Evolutionary conservation across 2,113 vertebrate genomes (phyloP), one percentile per base, ranked within the genome.

Genomic region (Vidua chalybeata): DNA sequence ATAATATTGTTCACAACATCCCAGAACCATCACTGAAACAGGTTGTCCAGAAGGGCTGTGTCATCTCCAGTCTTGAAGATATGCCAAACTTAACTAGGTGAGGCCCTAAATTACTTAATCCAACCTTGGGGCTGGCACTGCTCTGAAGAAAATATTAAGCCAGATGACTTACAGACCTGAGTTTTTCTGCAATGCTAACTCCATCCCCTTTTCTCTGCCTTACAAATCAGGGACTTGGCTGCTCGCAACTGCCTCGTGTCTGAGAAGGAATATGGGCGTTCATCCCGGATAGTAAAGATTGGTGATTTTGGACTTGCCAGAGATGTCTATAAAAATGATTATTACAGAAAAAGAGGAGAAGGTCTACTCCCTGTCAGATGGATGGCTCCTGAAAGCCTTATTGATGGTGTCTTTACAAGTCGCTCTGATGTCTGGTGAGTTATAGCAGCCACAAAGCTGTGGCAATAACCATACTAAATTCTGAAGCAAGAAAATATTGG

Each of bases 181-280:
- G 8, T 22, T 69, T 66, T 24, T 88, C 68, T 71, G 52, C 62
- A 83, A 11, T 67, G 15, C 21, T 84, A 55, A 83, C n/a, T 58
- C 37, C 18, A 43, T 84, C 31, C 11, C 82, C n/a, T 72, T n/a
- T 22, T 74, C 51, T 90, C 26, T 83, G 28, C 20, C 83, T 95
- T 96, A 39, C 84, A 66, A 85, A 69, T 9, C 80, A 98, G 98
- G 95, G 98, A 98, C 86, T 91, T 98, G 87, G 98, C 98, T 79
- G 98, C 98, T 90, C 97, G 97, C 80, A 98, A 98, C 94, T 98
- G 98, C 73, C 97, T 98, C n/a, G 98, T 98, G 28, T 98, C 98
- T n/a, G 93, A 96, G 58, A 98, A 97, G 87, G 84, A 92, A 28
- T 98, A 98, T 15, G 81, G 43, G 11, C 84, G 54, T 72, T 84